phyloP scores from a whole-genome alignment of 2,113 vertebrate genomes.

The Rhineura floridana region DNA sequence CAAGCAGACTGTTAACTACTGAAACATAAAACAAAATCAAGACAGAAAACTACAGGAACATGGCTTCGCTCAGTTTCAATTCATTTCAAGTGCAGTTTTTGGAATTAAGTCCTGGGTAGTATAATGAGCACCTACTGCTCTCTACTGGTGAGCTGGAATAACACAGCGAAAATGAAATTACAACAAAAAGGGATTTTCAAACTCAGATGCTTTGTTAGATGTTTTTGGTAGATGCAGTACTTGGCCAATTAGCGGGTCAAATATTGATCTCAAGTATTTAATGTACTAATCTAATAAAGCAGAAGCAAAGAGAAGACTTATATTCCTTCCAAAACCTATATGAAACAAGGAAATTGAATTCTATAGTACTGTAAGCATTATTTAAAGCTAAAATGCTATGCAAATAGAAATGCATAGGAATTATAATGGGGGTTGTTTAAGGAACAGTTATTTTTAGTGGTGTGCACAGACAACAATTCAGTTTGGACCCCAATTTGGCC shows the following conservation, averaged over 20 bases:
- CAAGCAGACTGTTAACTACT: constrained; percentile 9
- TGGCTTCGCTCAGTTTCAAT: constrained; percentile 4
- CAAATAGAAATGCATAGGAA: not conserved
- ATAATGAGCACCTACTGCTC: constrained; percentile 13
- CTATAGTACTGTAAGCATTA: not conserved
- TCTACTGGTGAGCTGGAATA: constrained; percentile 7
- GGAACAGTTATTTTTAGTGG: not conserved
- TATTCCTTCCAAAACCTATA: not conserved
- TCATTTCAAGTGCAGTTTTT: not conserved
- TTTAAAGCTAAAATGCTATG: not conserved
- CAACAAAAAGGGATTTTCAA: not conserved
- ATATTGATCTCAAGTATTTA: not conserved
- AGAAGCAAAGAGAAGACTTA: not conserved
- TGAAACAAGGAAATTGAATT: not conserved
- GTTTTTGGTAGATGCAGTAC: not conserved
- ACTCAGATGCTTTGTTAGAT: not conserved
- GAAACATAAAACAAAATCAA: not conserved
- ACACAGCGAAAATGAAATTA: not conserved
- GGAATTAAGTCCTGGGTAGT: no score
- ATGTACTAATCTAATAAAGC: not conserved
- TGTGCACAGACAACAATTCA: no score
- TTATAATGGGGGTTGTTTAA: not conserved
- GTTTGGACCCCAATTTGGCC: no score
- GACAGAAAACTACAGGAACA: not conserved
- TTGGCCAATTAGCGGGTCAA: not conserved